phyloP scores from a whole-genome alignment of 2,797 vertebrate species.

The Oryzias dopingdopingensis region DNA sequence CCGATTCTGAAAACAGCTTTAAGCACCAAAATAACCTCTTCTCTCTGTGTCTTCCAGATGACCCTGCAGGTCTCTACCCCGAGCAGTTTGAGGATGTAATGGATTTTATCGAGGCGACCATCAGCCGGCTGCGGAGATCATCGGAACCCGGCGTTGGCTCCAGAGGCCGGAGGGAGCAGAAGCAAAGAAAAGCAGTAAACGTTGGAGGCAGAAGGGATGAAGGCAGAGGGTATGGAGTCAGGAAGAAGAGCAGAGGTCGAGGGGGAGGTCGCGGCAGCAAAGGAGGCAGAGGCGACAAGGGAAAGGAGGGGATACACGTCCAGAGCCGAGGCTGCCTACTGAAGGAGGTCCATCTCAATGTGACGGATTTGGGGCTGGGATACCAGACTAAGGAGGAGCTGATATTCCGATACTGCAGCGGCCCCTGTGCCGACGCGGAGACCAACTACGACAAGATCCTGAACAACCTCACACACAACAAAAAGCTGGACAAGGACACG shows the following conservation, averaged over 20 bases:
- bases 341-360: conserved; percentile 93
- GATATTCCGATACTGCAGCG: conserved; percentile 96
- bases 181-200: conserved; percentile 78
- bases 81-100: conserved; percentile 92
- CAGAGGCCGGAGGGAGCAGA: conserved; percentile 80
- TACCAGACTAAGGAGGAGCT: conserved; percentile 98
- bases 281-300: conserved; percentile 76
- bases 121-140: conserved; percentile 89
- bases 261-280: conserved; percentile 67
- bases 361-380: conserved; percentile 95
- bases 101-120: conserved; percentile 95
- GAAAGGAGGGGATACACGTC: conserved; percentile 72
- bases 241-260: conserved; percentile 69
- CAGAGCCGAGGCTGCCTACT: conserved; percentile 89
- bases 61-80: conserved; percentile 84
- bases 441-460: conserved; percentile 98
- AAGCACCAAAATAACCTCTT: conserved; percentile 8
- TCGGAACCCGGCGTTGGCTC: conserved; percentile 76
- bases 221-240: conserved; percentile 71
- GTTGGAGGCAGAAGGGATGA: conserved; percentile 71
- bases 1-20: conserved; percentile 2
- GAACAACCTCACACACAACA: conserved; percentile 93
- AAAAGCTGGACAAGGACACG: conserved; percentile 90
- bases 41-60: conserved; percentile 76
- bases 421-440: conserved; percentile 90